phyloP scores from a whole-genome alignment of 2,113 vertebrate species.

The Apaloderma vittatum region DNA sequence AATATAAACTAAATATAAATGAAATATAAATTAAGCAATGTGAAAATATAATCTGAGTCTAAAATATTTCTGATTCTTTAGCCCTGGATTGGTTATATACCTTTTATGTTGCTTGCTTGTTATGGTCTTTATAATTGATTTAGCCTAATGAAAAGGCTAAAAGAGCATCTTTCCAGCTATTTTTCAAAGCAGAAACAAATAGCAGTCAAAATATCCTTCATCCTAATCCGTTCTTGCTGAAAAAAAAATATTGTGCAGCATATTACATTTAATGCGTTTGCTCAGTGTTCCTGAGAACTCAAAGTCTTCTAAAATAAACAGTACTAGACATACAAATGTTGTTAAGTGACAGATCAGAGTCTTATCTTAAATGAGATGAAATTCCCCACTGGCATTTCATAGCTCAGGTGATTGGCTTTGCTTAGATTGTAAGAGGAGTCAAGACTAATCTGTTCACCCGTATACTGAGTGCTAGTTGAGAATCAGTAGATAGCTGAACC shows the following conservation, averaged over 20 bases:
- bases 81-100: neutral
- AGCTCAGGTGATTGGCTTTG: neutral
- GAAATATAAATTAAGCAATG: neutral
- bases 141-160: neutral
- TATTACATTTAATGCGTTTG: neutral
- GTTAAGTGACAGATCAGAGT: neutral
- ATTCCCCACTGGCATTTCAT: neutral
- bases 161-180: neutral
- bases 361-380: neutral
- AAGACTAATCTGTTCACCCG: fast-evolving
- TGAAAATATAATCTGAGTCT: neutral
- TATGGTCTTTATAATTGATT: neutral
- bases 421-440: neutral
- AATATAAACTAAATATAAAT: neutral
- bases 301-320: neutral
- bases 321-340: neutral
- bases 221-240: fast-evolving
- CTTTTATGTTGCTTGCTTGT: neutral
- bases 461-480: neutral
- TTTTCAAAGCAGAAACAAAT: neutral
- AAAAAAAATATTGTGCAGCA: neutral
- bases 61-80: neutral
- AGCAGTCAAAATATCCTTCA: neutral
- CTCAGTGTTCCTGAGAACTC: neutral
- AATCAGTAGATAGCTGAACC: neutral